Evolutionary conservation across 2,888 invertebrate genomes (phyloP), one percentile per base, ranked within the genome.

Genomic region (Caenorhabditis zanzibari): DNA sequence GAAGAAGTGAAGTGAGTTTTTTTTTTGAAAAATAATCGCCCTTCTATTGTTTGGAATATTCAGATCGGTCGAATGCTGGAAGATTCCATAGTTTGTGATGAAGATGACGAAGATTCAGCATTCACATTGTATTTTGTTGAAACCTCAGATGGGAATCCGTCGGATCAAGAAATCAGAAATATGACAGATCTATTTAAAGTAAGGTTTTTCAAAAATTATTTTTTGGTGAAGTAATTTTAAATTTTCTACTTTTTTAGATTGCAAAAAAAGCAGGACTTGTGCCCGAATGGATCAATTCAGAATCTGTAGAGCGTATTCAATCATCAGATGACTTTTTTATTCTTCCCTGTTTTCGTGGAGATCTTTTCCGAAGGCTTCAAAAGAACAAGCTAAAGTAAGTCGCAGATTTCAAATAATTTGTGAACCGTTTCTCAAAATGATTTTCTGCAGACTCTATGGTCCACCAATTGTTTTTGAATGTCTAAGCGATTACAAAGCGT

Each of bases 391-490:
- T 79, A n/a, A 79, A 49, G 79, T 71, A 7, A 7, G 32, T 35
- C 12, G n/a, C n/a, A 2, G 24, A 1, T 5, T 9, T 52, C 52
- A 52, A 10, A 22, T 38, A 4, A 10, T 14, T 2, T 59, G 35
- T 24, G 2, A 47, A 32, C n/a, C n/a, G 35, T 22, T 14, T n/a
- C n/a, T n/a, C n/a, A n/a, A 41, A 26, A 44, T 22, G 2, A 22
- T 19, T 56, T 4, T 35, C 59, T 69, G 22, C 64, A 79, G 79
- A 64, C 16, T 88, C 5, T 68, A 77, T 19, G 85, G 87, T 9
- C 81, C 85, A 2, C 82, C 81, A 10, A 82, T 87, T 14, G 68
- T 88, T 1, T 49, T 69, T 4, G 73, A 86, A 52, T 83, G 88
- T 52, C 41, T 88, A 14, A 41, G 73, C 12, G 63, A 81, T 10